These are phyloP conservation scores for Hozukius guyotensis DNA, from an alignment of 2,797 vertebrate species.

Conservation along the genomic window DNA sequence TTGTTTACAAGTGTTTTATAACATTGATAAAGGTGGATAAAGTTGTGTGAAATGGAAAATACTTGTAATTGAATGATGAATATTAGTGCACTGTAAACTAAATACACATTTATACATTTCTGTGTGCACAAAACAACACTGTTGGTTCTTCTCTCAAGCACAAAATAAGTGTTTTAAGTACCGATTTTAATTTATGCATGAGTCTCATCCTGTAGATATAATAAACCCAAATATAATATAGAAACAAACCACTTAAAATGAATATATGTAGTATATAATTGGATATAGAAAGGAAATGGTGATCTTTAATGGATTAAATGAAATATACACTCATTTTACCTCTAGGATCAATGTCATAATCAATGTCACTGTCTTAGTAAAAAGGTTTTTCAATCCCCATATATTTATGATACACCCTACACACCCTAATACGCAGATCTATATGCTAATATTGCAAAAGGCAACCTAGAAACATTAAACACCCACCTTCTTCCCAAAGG, in stretches of 20 bases:
- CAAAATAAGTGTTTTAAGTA: neutral
- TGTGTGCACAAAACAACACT: neutral
- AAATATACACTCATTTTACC: neutral
- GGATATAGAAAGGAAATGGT: neutral
- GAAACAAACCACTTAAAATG: neutral
- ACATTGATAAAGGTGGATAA: neutral
- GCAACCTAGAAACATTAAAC: constrained; percentile 23
- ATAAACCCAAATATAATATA: neutral
- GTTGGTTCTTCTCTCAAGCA: neutral
- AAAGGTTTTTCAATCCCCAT: neutral
- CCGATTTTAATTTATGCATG: neutral
- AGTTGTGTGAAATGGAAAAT: neutral
- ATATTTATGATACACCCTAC: neutral
- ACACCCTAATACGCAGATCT: neutral
- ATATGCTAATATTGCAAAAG: constrained; percentile 5
- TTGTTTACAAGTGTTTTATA: neutral
- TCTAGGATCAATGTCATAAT: neutral
- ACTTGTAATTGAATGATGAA: neutral
- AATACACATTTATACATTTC: neutral
- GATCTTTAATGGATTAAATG: neutral
- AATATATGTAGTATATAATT: neutral
- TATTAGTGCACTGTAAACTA: neutral
- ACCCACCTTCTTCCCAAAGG: constrained; percentile 21
- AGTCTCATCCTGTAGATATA: neutral
- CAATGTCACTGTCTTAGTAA: neutral